These are phyloP conservation scores for Drosophila anomalata DNA, from an alignment of 2,888 invertebrate species.

Conservation along the genomic window DNA sequence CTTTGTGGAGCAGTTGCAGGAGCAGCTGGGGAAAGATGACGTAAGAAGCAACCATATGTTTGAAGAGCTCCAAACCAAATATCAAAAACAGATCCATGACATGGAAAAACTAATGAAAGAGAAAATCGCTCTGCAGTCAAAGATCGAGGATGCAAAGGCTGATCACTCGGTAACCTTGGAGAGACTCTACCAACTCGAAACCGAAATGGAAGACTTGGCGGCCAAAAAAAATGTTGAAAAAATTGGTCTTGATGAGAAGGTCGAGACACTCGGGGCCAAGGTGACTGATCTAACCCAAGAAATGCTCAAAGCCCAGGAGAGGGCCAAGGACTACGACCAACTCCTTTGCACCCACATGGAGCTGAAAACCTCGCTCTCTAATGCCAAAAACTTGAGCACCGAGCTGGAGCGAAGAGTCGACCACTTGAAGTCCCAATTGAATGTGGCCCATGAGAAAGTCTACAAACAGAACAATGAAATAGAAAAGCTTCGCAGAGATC, in stretches of 20 bases:
- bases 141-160: background rate
- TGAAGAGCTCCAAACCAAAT: constrained; percentile 15
- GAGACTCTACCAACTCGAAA: background rate
- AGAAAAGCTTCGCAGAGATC: constrained; percentile 34
- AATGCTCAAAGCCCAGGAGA: constrained; percentile 11
- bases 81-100: constrained; percentile 22
- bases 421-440: background rate
- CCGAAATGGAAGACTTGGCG: background rate
- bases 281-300: constrained; percentile 18
- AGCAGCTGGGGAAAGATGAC: constrained; percentile 3
- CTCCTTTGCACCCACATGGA: constrained; percentile 13
- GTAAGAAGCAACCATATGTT: constrained; percentile 13
- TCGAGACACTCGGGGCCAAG: constrained; percentile 40
- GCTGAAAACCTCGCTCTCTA: background rate
- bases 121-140: constrained; percentile 13
- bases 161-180: background rate
- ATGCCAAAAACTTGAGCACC: background rate
- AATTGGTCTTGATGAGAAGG: constrained; percentile 4
- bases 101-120: constrained; percentile 34
- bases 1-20: constrained; percentile 38
- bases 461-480: background rate
- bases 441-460: background rate
- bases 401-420: background rate
- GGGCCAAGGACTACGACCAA: constrained; percentile 12
- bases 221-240: constrained; percentile 4